Evolutionary conservation across 2,888 invertebrate species (phyloP).

Genomic region (Blomia tropicalis): DNA sequence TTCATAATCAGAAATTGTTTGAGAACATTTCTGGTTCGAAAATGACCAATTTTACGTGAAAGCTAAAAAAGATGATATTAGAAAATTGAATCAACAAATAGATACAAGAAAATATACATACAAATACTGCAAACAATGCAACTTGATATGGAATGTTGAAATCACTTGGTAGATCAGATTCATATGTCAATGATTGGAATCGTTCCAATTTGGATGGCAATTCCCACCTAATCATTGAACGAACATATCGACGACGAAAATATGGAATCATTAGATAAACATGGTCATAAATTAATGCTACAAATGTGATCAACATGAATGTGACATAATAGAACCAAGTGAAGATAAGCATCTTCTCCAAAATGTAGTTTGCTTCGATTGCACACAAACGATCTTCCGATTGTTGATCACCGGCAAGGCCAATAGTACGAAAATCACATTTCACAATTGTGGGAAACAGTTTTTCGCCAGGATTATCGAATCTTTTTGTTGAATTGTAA

Average conservation of each 20-base stretch:
- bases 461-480: not conserved
- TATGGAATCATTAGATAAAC: not conserved
- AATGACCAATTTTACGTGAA: not conserved
- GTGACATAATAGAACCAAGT: not conserved
- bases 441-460: not conserved
- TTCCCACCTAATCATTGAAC: not conserved
- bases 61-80: not conserved
- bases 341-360: not conserved
- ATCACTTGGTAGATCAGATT: not conserved
- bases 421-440: not conserved
- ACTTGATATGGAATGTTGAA: not conserved
- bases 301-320: not conserved
- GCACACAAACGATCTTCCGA: not conserved
- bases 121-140: not conserved
- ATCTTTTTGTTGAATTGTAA: too few species aligned
- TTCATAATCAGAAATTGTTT: conserved; percentile 38
- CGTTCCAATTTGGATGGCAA: not conserved
- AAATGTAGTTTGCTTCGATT: not conserved
- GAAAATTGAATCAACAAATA: not conserved
- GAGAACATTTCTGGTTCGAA: conserved; percentile 31
- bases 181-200: not conserved
- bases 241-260: not conserved
- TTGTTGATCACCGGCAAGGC: not conserved
- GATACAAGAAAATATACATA: not conserved
- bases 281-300: not conserved